Evolutionary conservation across 2,888 invertebrate species (phyloP).

Genomic region (Arrhopalites spinosus): DNA sequence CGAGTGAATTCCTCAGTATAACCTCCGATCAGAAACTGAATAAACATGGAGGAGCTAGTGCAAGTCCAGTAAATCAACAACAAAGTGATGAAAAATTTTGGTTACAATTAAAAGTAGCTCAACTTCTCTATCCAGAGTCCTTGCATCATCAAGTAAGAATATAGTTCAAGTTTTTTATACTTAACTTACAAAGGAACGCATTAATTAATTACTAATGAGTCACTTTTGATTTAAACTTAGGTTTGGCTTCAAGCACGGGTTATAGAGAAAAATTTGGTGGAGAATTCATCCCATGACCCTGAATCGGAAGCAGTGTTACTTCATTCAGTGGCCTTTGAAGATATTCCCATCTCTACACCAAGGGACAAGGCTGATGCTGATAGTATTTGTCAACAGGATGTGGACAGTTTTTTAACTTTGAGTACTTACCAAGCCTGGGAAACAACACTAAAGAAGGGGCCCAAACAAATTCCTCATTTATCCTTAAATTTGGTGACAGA

Average conservation of each 20-base stretch:
- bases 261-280: slow-evolving; percentile 1
- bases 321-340: slow-evolving; percentile 23
- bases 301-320: not conserved
- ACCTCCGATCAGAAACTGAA: not conserved
- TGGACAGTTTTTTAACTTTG: slow-evolving; percentile 21
- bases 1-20: slow-evolving; percentile 15
- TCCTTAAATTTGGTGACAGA: not conserved
- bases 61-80: not conserved
- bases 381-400: slow-evolving; percentile 28
- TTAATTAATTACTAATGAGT: slow-evolving; percentile 7
- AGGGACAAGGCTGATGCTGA: not conserved
- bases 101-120: slow-evolving; percentile 16
- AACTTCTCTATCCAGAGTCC: slow-evolving; percentile 19
- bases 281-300: not conserved
- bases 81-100: slow-evolving; percentile 22
- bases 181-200: no score
- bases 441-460: not conserved
- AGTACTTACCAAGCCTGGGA: not conserved
- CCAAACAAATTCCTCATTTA: not conserved
- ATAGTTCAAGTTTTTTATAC: no score
- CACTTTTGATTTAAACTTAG: not conserved
- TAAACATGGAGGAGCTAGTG: not conserved
- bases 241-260: slow-evolving; percentile 27
- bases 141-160: slow-evolving; percentile 23
- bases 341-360: not conserved